Evolutionary conservation across 2,888 invertebrate genomes (phyloP).

Genomic region (Patella ulyssiponensis): DNA sequence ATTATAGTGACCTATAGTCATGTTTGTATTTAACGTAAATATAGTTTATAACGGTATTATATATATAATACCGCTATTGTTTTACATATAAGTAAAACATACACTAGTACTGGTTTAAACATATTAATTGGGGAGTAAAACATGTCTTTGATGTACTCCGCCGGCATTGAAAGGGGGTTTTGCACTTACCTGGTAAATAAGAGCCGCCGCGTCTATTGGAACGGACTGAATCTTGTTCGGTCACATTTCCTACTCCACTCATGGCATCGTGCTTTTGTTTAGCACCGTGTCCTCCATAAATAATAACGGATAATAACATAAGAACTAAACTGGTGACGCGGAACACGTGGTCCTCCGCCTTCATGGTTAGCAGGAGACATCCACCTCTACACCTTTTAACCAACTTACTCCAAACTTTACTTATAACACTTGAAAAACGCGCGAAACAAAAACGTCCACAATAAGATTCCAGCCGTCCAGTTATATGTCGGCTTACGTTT

Average conservation of each 20-base stretch:
- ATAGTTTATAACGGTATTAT: too few relatives aligned
- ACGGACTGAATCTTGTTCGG: neutral
- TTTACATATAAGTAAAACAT: too few relatives aligned
- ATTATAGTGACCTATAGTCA: too few relatives aligned
- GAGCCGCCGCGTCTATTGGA: neutral
- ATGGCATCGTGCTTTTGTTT: neutral
- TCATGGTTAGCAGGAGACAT: constrained; percentile 2
- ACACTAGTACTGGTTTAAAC: too few relatives aligned
- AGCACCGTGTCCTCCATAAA: constrained; percentile 5
- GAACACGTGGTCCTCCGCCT: constrained; percentile 1
- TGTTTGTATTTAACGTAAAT: too few relatives aligned
- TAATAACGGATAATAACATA: neutral
- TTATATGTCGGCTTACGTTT: neutral
- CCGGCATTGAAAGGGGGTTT: too few relatives aligned
- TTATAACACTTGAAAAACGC: constrained; percentile 9
- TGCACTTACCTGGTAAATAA: constrained; percentile 1
- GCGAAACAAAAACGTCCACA: neutral
- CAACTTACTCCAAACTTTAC: constrained; percentile 9
- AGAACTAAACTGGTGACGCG: neutral
- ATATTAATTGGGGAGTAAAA: too few relatives aligned
- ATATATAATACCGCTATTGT: too few relatives aligned
- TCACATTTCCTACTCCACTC: neutral
- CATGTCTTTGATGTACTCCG: too few relatives aligned
- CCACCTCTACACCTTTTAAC: neutral
- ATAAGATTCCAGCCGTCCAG: neutral